These are phyloP conservation scores for Malurus melanocephalus DNA, from an alignment of 2,113 vertebrate genomes.

Conservation along the genomic window DNA sequence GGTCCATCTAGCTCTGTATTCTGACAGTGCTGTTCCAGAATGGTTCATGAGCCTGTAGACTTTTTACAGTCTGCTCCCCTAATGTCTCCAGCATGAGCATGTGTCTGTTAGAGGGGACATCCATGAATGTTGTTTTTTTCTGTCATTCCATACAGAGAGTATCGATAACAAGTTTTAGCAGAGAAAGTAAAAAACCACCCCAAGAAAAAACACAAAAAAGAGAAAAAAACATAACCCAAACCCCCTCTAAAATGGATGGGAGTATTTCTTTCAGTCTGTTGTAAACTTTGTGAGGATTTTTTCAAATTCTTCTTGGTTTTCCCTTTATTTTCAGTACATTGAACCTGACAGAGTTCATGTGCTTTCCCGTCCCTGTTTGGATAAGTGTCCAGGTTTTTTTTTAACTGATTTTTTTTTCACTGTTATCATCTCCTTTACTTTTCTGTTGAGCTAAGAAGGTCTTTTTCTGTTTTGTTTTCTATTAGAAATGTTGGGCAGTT, in stretches of 20 bases:
- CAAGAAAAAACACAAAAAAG: rapidly evolving
- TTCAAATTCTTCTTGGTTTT: background rate
- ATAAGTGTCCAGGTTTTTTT: background rate
- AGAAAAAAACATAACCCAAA: background rate
- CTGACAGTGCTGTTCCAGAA: background rate
- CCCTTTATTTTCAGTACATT: background rate
- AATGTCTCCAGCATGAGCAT: background rate
- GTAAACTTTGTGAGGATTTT: background rate
- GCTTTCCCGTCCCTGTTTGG: background rate
- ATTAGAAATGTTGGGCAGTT: background rate
- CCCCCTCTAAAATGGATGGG: rapidly evolving
- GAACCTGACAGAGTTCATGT: background rate
- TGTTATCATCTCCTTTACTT: background rate
- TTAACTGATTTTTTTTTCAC: background rate
- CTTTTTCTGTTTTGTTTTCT: background rate
- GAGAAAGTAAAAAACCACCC: background rate
- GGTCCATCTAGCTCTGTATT: background rate
- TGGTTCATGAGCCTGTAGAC: background rate
- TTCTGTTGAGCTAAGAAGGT: background rate
- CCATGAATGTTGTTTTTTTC: background rate
- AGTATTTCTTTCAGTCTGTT: background rate
- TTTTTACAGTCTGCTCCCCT: background rate
- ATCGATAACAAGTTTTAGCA: background rate
- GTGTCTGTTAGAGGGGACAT: background rate
- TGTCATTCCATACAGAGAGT: background rate